A percentile compares a stretch with the other conserved stretches of the same genome.
Evolutionary conservation across 1,140 invertebrate species (phyloP).

Genomic region (Steinernema feltiae): DNA sequence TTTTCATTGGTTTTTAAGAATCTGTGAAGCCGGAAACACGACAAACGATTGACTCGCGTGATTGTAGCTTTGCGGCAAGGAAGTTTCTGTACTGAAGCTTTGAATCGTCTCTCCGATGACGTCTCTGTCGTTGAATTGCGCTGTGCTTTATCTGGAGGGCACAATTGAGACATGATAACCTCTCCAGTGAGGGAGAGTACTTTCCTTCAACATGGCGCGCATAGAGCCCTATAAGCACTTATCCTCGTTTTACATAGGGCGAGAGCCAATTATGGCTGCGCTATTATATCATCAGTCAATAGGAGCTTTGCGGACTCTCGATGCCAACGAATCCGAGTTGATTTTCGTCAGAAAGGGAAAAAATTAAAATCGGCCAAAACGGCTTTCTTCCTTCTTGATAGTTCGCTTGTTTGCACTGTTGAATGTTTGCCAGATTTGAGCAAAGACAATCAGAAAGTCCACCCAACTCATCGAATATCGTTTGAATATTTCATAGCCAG

Average conservation of each 20-base stretch:
- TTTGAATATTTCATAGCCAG: not conserved
- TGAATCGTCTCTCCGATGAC: not conserved
- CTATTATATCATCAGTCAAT: slow-evolving; percentile 15
- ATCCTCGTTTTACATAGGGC: slow-evolving; percentile 12
- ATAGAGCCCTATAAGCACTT: not conserved
- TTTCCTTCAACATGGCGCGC: no score
- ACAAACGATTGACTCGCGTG: no score
- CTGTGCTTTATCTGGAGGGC: not conserved
- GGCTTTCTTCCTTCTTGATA: not conserved
- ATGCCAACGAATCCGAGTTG: not conserved
- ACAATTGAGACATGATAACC: not conserved
- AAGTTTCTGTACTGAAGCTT: no score
- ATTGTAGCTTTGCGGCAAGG: no score
- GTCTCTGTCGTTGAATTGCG: not conserved
- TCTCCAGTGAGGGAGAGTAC: not conserved
- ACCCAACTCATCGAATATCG: not conserved
- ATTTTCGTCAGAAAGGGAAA: not conserved
- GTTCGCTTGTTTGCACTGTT: slow-evolving; percentile 1
- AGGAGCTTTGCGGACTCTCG: not conserved
- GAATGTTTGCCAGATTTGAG: not conserved
- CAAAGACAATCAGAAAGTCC: not conserved
- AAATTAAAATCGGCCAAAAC: not conserved
- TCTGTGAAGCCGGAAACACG: no score
- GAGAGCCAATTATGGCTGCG: slow-evolving; percentile 13
- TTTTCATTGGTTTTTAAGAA: not conserved